phyloP scores from a whole-genome alignment of 1,140 invertebrate genomes.

The Zelostemma sp. region DNA sequence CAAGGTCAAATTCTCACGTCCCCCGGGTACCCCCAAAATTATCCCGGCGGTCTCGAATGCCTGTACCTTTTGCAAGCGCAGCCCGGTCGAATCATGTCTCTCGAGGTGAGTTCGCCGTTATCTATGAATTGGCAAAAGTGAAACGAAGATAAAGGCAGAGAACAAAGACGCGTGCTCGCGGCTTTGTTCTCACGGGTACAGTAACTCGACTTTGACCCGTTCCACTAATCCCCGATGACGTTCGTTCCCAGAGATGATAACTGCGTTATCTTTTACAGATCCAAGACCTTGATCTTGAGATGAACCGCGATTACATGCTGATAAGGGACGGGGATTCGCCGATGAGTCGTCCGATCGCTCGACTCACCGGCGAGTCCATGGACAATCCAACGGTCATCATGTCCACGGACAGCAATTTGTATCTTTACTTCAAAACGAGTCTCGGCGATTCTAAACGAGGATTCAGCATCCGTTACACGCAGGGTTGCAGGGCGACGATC shows the following conservation, averaged over 20 bases:
- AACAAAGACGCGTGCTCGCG: neutral
- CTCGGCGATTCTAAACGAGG: constrained; percentile 89
- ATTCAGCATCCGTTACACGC: constrained; percentile 91
- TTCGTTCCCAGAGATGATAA: neutral
- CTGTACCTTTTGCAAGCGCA: constrained; percentile 92
- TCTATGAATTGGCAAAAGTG: too few species aligned
- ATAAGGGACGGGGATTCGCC: constrained; percentile 91
- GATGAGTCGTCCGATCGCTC: constrained; percentile 84
- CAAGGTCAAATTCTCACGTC: constrained; percentile 88
- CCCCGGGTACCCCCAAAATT: constrained; percentile 91
- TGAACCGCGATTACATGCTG: constrained; percentile 87
- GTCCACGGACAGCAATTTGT: constrained; percentile 90
- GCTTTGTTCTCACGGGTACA: neutral
- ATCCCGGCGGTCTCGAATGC: constrained; percentile 95
- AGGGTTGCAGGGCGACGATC: constrained; percentile 88
- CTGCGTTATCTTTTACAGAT: constrained; percentile 68
- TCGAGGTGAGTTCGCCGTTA: constrained; percentile 74
- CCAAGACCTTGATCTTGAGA: constrained; percentile 90
- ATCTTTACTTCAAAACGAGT: constrained; percentile 93
- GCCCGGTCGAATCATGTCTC: constrained; percentile 86
- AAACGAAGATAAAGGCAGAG: neutral
- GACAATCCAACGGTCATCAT: constrained; percentile 89
- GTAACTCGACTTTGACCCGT: constrained; percentile 6
- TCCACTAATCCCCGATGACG: neutral
- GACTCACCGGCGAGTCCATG: constrained; percentile 82